Base-by-base conservation (phyloP, 2,888 invertebrate genomes). In the Cerceris ruficornis region DNA sequence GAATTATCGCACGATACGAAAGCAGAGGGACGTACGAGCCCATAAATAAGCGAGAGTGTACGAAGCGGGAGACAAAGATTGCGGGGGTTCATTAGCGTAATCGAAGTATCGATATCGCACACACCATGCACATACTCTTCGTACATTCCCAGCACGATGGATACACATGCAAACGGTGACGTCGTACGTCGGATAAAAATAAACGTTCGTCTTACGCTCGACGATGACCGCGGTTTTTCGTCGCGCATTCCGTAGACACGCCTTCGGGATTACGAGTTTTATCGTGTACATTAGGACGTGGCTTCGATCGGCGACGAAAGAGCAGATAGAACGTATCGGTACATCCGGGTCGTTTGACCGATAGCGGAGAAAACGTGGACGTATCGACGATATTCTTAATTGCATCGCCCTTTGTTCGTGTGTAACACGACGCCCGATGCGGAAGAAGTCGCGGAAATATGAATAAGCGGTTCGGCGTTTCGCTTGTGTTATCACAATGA, bases 351-450 rank as follows among this genome's bases (percentile, higher is more conserved):
- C 46, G 65, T 54, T 68, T 50, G 74, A 75, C 67, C 82, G 82
- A 81, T 81, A 81, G 75, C 71, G 54, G 54, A 6, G 28, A 28
- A 28, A 28, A 17, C 5, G 28, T 39, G 42, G 49, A 65, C 52
- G 49, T 41, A 70, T 68, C 13, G n/a, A 17, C n/a, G 9, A 50
- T 54, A 41, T 61, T 59, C 67, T 77, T 81, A 74, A 77, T 74
- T 68, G 68, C 52, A 52, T 59, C 74, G 79, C 69, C 69, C 59
- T 42, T 65, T 7, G 13, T 50, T 43, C 11, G 28, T 28, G 1
- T 28, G 28, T 28, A 28, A 28, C 4, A 2, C 28, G 28, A 28
- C 2, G 28, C 28, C 4, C 4, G 28, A 28, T 28, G 28, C 28
- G 28, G 28, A 28, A 28, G 28, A 28, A 28, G 28, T 28, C 28